Evolutionary conservation across 1,140 invertebrate species (phyloP), one percentile per base, ranked within the genome.

Genomic region (Mya arenaria): DNA sequence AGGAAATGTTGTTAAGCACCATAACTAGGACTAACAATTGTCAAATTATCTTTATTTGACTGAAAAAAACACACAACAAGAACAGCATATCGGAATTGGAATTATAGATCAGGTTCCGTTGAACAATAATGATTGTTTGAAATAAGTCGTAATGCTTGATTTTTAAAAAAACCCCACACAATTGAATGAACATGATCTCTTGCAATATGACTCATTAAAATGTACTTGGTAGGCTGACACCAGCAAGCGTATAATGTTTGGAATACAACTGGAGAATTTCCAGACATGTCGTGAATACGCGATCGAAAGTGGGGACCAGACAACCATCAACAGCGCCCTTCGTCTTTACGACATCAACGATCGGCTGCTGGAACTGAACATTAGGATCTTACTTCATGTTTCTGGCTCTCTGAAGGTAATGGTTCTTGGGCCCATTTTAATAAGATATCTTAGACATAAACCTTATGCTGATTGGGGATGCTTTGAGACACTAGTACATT

Each of bases 201-300:
- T 92, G 69, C n/a, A n/a, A n/a, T n/a, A n/a, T n/a, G n/a, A n/a
- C n/a, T n/a, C n/a, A n/a, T n/a, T n/a, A n/a, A n/a, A n/a, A n/a
- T n/a, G n/a, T n/a, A n/a, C n/a, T n/a, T n/a, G n/a, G n/a, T 90
- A 96, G 94, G 94, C 96, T 48, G 95, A 97, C 92, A 92, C 96
- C 0, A 95, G 95, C 25, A 94, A 96, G 78, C 92, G 94, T 1
- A 91, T 98, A 4, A 95, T 96, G 86, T 92, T 98, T 37, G 94
- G 93, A 69, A 94, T 98, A 58, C 94, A 95, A 48, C 90, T 98
- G 65, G 97, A 99, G 88, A 97, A 97, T 75, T 98, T 97, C 93
- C 94, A 95, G 19, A 94, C 95, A 28, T 95, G 95, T 25, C 95
- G 95, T 73, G 94, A 94, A 4, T 91, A 96, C 71, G 88, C 78